Conservation (phyloP, 2,113 vertebrate genomes). For the Gymnobelideus leadbeateri region DNA sequence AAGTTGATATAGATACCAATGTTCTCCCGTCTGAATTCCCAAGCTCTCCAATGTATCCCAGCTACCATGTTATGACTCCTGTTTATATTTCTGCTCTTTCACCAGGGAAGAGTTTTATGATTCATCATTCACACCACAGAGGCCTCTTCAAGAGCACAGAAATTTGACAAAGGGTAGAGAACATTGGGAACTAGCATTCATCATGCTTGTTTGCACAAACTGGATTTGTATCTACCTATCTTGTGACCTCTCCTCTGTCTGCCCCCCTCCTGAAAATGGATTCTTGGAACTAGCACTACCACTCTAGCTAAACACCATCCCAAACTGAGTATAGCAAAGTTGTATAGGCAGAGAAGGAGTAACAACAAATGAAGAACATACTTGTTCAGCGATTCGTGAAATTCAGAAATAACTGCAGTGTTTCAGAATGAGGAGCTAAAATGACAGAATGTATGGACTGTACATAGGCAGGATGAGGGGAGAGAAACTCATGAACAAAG, state of each 20-base stretch:
- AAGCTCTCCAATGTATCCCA: not conserved
- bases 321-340: slow-evolving; percentile 43
- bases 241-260: slow-evolving; percentile 3
- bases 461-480: not conserved
- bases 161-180: slow-evolving; percentile 57
- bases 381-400: slow-evolving; percentile 54
- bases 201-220: slow-evolving; percentile 36
- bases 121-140: slow-evolving; percentile 3
- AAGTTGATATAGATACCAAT: fast-evolving
- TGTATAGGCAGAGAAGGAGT: slow-evolving; percentile 33
- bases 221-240: slow-evolving; percentile 51
- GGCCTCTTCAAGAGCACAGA: slow-evolving; percentile 53
- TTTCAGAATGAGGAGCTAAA: slow-evolving; percentile 48
- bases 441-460: slow-evolving; percentile 61
- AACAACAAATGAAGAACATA: not conserved
- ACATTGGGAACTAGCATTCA: slow-evolving; percentile 64
- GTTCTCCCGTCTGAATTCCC: slow-evolving; percentile 3
- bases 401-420: slow-evolving; percentile 26
- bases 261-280: not conserved
- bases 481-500: slow-evolving; percentile 34
- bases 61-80: not conserved
- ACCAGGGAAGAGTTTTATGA: slow-evolving; percentile 39
- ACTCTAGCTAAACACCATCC: slow-evolving; percentile 51
- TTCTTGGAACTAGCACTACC: not conserved
- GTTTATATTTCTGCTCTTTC: slow-evolving; percentile 30